Evolutionary conservation across 2,888 invertebrate species (phyloP).

Genomic region (Temnothorax unifasciatus): DNA sequence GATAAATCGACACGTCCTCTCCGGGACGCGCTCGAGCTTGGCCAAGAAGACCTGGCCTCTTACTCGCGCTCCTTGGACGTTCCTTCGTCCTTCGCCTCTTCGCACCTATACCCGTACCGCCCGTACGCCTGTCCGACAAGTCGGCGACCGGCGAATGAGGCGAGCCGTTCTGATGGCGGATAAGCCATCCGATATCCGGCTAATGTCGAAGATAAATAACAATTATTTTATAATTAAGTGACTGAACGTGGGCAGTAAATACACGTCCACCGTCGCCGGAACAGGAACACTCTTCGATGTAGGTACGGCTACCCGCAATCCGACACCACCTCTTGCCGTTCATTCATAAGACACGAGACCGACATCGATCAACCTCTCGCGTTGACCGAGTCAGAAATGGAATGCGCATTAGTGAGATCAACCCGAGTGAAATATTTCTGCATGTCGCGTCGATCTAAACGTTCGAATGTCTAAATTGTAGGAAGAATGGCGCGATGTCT

Average conservation of each 20-base stretch:
- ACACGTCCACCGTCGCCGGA: constrained; percentile 61
- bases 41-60: constrained; percentile 42
- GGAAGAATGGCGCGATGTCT: not conserved
- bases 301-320: constrained; percentile 75
- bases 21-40: constrained; percentile 69
- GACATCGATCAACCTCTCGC: constrained; percentile 82
- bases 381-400: constrained; percentile 41
- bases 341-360: constrained; percentile 82
- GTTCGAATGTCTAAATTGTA: constrained; percentile 22
- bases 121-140: constrained; percentile 12
- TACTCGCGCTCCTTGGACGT: constrained; percentile 22
- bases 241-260: constrained; percentile 77
- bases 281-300: constrained; percentile 31
- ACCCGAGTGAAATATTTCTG: constrained; percentile 6
- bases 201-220: constrained; percentile 81
- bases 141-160: constrained; percentile 52
- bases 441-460: not conserved
- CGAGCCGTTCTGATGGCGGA: constrained; percentile 66
- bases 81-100: constrained; percentile 30
- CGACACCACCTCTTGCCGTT: constrained; percentile 80
- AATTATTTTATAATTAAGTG: constrained; percentile 84
- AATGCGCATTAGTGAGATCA: not conserved
- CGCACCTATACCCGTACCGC: constrained; percentile 13
- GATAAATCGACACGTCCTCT: constrained; percentile 77
- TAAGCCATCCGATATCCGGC: constrained; percentile 76